Evolutionary conservation across 2,797 vertebrate species (phyloP), one percentile per base, ranked within the genome.

Genomic region (Xiphorhynchus erythropygius): DNA sequence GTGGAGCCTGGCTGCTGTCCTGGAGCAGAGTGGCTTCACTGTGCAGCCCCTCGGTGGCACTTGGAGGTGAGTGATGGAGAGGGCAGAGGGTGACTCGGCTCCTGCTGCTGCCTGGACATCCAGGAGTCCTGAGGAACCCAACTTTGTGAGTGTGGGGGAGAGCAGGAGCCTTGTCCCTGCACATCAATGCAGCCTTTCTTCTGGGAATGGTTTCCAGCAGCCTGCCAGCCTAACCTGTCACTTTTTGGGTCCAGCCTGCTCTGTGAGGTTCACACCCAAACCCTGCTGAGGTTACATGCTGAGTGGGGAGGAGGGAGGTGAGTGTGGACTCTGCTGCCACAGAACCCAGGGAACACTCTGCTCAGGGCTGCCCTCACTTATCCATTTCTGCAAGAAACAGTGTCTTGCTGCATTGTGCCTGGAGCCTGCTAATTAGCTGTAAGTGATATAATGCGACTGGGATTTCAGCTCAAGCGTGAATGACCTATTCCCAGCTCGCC

Each of bases 371-470:
- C 62, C 84, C 89, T 1, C 25, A 57, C 53, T 67, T 37, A 81
- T 16, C 83, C 59, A 2, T 75, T 80, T 13, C 87, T 91, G 89
- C 82, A 89, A 89, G 86, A 75, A 93, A 41, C 65, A 59, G 91
- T 39, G 64, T 87, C 87, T 91, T 14, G 85, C 89, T 87, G 87
- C 92, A 86, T 39, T 85, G 91, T 96, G 96, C 93, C 94, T 16
- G 69, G 82, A 95, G 96, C 95, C 94, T 86, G 91, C 85, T 96
- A 96, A 97, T 97, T 94, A 97, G 96, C 93, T 97, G 94, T 94
- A 96, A 97, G 96, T 91, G 96, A 96, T 94, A 88, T 89, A 90
- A 95, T 93, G 94, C 67, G 89, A 60, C 89, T 91, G 93, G 85
- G 95, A 87, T 89, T 87, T 35, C 91, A 93, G 87, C 94, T 96